Percentiles rank a stretch among this genome's conserved stretches.
These are phyloP conservation scores for Zapornia atra DNA, from an alignment of 2,113 vertebrate species.

Conservation along the genomic window DNA sequence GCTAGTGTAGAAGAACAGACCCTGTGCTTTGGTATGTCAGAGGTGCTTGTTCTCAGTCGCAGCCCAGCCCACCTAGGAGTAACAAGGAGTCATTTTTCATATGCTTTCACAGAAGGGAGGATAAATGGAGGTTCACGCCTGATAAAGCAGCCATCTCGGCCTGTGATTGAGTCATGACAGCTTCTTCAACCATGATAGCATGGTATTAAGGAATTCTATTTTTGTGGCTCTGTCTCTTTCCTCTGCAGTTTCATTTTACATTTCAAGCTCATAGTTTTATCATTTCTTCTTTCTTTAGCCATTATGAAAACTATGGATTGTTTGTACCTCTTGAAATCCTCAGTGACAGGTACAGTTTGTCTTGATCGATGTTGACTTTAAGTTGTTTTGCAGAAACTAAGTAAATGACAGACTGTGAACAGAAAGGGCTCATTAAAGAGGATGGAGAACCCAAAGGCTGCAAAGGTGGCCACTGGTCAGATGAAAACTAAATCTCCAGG, in stretches of 20 bases:
- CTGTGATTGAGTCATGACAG: slow-evolving; percentile 20
- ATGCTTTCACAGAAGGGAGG: background rate
- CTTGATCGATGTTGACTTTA: background rate
- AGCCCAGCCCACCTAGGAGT: background rate
- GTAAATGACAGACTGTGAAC: slow-evolving; percentile 42
- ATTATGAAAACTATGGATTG: background rate
- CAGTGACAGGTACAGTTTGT: background rate
- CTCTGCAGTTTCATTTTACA: background rate
- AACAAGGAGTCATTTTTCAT: slow-evolving; percentile 28
- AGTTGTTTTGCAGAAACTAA: slow-evolving; percentile 3
- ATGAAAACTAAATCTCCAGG: background rate
- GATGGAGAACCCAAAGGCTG: background rate
- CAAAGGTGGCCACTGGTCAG: background rate
- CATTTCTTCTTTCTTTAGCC: background rate
- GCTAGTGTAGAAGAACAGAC: background rate
- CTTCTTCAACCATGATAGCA: slow-evolving; percentile 30
- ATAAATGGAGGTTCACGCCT: slow-evolving; percentile 40
- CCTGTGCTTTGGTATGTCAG: background rate
- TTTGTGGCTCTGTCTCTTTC: background rate
- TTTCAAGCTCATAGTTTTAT: background rate
- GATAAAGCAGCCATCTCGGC: slow-evolving; percentile 47
- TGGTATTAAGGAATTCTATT: slow-evolving; percentile 25
- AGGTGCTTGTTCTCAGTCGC: background rate
- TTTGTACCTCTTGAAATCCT: slow-evolving; percentile 5
- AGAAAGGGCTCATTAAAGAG: slow-evolving; percentile 55